Evolutionary conservation across 92 coral and sea anemone genomes (phyloP).

Genomic region (Heteractis magnifica): DNA sequence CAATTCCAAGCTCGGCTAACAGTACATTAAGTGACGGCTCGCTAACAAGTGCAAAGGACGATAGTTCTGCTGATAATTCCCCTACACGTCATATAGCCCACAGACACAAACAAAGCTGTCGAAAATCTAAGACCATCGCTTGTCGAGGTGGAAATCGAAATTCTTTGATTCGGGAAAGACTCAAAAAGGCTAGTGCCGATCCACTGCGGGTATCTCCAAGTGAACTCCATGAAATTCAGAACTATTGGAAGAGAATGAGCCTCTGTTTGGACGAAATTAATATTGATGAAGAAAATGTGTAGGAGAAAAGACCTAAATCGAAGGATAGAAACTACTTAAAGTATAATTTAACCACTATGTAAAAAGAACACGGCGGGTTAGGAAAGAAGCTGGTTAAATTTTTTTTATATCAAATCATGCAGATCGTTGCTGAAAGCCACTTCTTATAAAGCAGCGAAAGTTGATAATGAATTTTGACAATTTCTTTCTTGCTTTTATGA

Average conservation of each 20-base stretch:
- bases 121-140: slow-evolving; percentile 17
- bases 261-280: slow-evolving; percentile 77
- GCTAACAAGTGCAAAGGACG: slow-evolving; percentile 22
- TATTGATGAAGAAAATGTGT: slow-evolving; percentile 48
- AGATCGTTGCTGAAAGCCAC: too few relatives aligned
- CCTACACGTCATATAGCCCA: not conserved
- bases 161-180: slow-evolving; percentile 24
- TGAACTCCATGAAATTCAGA: slow-evolving; percentile 71
- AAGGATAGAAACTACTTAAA: not conserved
- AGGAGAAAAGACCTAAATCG: not conserved
- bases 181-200: slow-evolving; percentile 22
- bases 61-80: slow-evolving; percentile 10
- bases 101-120: slow-evolving; percentile 1
- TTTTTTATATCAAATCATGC: too few relatives aligned
- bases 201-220: slow-evolving; percentile 54
- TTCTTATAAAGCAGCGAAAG: too few relatives aligned
- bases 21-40: slow-evolving; percentile 28
- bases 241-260: slow-evolving; percentile 88
- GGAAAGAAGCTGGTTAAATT: too few relatives aligned
- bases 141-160: slow-evolving; percentile 13
- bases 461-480: too few relatives aligned
- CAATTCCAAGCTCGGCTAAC: slow-evolving; percentile 28
- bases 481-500: too few relatives aligned
- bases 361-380: not conserved
- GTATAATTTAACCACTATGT: not conserved